A percentile compares a stretch with the other conserved stretches of the same genome.
These are phyloP conservation scores for Hydroisotoma schaefferi DNA, from an alignment of 2,888 invertebrate species.

Conservation along the genomic window DNA sequence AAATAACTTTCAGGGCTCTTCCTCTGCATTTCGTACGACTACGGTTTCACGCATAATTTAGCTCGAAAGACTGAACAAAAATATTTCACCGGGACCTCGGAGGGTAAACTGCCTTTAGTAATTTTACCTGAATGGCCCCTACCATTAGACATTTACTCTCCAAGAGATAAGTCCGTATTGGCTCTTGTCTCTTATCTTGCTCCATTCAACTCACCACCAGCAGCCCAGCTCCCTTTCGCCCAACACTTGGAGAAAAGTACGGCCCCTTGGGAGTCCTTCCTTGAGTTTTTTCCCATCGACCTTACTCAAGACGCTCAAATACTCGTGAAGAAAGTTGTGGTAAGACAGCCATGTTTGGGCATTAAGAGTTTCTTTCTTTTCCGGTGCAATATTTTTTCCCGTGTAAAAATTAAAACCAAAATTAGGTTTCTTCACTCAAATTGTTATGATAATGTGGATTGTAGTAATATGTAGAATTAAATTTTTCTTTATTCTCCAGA, in stretches of 20 bases:
- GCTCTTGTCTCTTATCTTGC: slow-evolving; percentile 42
- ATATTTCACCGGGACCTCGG: slow-evolving; percentile 11
- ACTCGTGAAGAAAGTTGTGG: slow-evolving; percentile 8
- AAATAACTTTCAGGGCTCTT: slow-evolving; percentile 38
- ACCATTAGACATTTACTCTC: slow-evolving; percentile 41
- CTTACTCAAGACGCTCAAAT: background rate
- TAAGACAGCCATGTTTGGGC: background rate
- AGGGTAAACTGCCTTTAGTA: slow-evolving; percentile 32
- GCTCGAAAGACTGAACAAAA: slow-evolving; percentile 24
- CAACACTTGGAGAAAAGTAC: slow-evolving; percentile 21
- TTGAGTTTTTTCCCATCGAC: background rate
- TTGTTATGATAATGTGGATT: too few species aligned
- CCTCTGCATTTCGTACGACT: slow-evolving; percentile 45
- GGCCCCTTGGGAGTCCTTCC: slow-evolving; percentile 20
- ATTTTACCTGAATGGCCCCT: slow-evolving; percentile 48
- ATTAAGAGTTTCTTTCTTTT: background rate
- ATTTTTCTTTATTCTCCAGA: too few species aligned
- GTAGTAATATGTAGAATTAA: too few species aligned
- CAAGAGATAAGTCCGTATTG: slow-evolving; percentile 34
- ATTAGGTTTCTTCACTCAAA: too few species aligned
- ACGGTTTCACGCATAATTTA: slow-evolving; percentile 45
- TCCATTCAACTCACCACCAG: slow-evolving; percentile 29
- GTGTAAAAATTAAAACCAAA: too few species aligned
- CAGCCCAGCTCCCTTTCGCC: too few species aligned
- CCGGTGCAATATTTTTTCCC: too few species aligned